Evolutionary conservation across 1,140 invertebrate species (phyloP), one percentile per base, ranked within the genome.

Genomic region (Drosophila ironensis): DNA sequence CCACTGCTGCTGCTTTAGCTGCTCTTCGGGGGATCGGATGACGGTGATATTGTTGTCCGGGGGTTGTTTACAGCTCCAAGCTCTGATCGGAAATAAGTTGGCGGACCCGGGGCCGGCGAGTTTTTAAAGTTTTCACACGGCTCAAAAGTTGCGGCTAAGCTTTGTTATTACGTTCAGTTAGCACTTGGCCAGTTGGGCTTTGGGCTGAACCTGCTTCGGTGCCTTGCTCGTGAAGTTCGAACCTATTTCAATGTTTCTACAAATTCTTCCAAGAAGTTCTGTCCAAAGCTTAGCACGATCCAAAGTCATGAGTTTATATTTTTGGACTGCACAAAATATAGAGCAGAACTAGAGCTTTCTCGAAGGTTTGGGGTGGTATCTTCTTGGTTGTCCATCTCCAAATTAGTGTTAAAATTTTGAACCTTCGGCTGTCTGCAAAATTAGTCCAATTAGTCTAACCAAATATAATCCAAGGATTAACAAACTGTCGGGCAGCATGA

Each of bases 11-110:
- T 53, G 46, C 35, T 63, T 38, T 30, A 63, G 28, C 40, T 47
- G 14, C 19, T n/a, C n/a, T 57, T 33, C 30, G 1, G 30, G 30
- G 30, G 30, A 30, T 30, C 28, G 8, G 25, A 27, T 27, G 25
- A 27, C 14, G 30, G 6, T 1, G 30, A 35, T 35, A 40, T 11
- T 59, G 53, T 9, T 19, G 30, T 20, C 46, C 40, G 53, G 25
- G 51, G 17, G 40, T 60, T 84, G 72, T 71, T 64, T 25, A 30
- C 80, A 35, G 66, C 66, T 52, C 64, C 52, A 74, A 72, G 80
- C 59, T 60, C 67, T 75, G 74, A 70, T 86, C 53, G 74, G 77
- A 72, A 86, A 81, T 86, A 86, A 80, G 60, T 72, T 72, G 48
- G 63, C 38, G 48, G 51, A 46, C 57, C 46, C 70, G 47, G 48